A percentile compares a stretch with the other conserved stretches of the same genome.
Conservation (phyloP, 2,888 invertebrate species). For the Phasia obesa region DNA sequence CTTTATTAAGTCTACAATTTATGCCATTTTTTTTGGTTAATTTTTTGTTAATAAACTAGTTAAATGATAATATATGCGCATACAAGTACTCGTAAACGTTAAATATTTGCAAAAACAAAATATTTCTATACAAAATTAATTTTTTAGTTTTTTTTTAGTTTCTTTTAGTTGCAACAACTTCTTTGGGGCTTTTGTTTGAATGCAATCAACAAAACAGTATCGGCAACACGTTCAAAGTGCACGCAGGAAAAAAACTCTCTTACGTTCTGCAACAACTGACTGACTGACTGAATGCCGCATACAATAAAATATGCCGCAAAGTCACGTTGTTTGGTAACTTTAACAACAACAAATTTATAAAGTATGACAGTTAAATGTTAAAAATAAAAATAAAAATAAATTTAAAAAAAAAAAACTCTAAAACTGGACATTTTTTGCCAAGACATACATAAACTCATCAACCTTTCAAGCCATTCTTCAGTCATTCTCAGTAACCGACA, state of each 20-base stretch:
- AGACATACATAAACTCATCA: constrained; percentile 66
- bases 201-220: constrained; percentile 68
- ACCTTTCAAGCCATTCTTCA: constrained; percentile 52
- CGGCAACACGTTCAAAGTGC: constrained; percentile 71
- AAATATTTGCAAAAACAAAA: constrained; percentile 25
- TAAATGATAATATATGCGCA: constrained; percentile 50
- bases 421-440: constrained; percentile 66
- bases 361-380: constrained; percentile 64
- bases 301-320: constrained; percentile 70
- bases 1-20: constrained; percentile 15
- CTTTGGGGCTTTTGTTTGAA: constrained; percentile 64
- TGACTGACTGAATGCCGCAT: constrained; percentile 20
- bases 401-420: constrained; percentile 33
- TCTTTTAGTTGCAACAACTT: constrained; percentile 59
- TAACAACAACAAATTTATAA: constrained; percentile 33
- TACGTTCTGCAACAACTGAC: constrained; percentile 10
- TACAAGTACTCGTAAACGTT: constrained; percentile 51
- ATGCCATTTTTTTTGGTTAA: constrained; percentile 6
- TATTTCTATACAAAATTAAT: neutral
- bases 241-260: constrained; percentile 61
- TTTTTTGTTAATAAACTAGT: constrained; percentile 30
- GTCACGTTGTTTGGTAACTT: constrained; percentile 64
- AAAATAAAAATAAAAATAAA: constrained; percentile 22
- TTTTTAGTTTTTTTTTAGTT: constrained; percentile 22
- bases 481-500: constrained; percentile 47